Base-by-base conservation (phyloP, 2,797 vertebrate genomes). In the Dryobates pubescens region DNA sequence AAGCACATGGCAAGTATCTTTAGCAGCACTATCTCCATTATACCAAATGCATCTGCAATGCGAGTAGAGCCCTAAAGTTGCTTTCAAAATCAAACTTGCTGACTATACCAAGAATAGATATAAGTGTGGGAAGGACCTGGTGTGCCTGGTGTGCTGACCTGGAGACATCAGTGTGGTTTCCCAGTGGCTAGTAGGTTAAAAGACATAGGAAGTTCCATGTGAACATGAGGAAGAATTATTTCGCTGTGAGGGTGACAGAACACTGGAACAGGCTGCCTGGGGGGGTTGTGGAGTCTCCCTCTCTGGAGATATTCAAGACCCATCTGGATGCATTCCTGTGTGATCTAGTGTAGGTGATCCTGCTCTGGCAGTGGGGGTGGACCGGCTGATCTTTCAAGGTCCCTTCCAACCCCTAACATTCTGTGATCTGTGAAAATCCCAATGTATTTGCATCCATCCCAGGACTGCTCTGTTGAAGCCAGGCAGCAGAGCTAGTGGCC, bases 1-100 rank as follows among this genome's bases (percentile, higher is more conserved):
- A 82, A 92, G 86, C 88, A 93, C 29, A 30, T 71, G 80, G 82
- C 92, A 94, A 88, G 88, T 96, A 84, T 76, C 85, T 92, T 92
- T 82, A 68, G 34, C 73, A 88, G 57, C 38, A 41, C 8, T 68
- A 68, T 68, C 75, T 92, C 49, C 27, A 7, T 63, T 45, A 54
- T 23, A 77, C 81, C 49, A 64, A 38, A 6, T 3, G 45, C 64
- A 81, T 86, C 89, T 72, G 79, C 58, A 17, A 2, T 53, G 73
- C 51, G 86, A 93, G 16, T 12, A 32, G 43, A 58, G 63, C 38
- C 56, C 64, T 24, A 29, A 73, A 45, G 14, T 5, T 64, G 76
- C 67, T 88, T 89, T 75, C 47, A 15, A 75, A 79, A 82, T 47
- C 43, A 51, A 53, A 41, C 34, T 65, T n/a, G 61, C 32, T 76